Conservation (phyloP, 2,797 vertebrate species). For the Microhierax caerulescens region DNA sequence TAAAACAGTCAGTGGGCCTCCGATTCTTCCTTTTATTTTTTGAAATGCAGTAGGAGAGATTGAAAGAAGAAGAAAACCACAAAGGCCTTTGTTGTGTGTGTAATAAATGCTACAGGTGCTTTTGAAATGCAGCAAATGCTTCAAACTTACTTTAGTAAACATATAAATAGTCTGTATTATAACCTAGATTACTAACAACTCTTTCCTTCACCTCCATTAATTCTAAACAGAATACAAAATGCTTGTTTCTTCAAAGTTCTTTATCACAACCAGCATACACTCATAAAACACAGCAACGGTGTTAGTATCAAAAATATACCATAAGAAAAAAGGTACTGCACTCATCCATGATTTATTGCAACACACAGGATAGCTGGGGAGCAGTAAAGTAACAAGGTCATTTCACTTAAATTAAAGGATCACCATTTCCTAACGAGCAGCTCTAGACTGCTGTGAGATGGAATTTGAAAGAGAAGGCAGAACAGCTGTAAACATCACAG, state of each 20-base stretch:
- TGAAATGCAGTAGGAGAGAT: not conserved
- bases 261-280: not conserved
- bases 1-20: not conserved
- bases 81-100: not conserved
- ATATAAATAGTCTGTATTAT: not conserved
- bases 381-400: constrained; percentile 43
- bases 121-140: not conserved
- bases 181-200: not conserved
- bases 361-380: not conserved
- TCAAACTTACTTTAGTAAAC: not conserved
- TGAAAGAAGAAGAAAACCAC: not conserved
- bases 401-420: constrained; percentile 46
- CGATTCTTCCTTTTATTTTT: not conserved
- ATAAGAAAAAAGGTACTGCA: not conserved
- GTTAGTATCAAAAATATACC: not conserved
- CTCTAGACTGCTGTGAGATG: constrained; percentile 59
- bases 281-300: not conserved
- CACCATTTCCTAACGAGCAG: constrained; percentile 54
- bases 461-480: constrained; percentile 65
- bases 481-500: constrained; percentile 83
- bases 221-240: not conserved
- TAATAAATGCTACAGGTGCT: not conserved
- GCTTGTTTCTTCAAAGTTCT: not conserved
- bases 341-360: not conserved
- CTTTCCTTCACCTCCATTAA: not conserved